Evolutionary conservation across 2,888 invertebrate genomes (phyloP).

Genomic region (Amiota minor): DNA sequence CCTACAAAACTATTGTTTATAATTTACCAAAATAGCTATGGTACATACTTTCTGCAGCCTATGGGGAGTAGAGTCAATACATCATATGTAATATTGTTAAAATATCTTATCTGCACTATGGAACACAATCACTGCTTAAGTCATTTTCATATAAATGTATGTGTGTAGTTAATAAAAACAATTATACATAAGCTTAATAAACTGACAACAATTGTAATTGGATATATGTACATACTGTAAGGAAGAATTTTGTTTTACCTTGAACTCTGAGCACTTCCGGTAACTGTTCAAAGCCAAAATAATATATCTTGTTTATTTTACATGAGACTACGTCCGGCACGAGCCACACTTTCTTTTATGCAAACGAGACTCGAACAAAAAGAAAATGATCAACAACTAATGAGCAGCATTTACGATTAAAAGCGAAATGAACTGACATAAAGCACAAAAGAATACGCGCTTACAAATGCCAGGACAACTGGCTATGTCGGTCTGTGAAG

Average conservation of each 20-base stretch:
- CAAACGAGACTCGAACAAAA: slow-evolving; percentile 48
- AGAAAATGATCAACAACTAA: slow-evolving; percentile 59
- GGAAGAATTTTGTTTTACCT: slow-evolving; percentile 20
- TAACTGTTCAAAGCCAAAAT: neutral
- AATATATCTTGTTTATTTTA: slow-evolving; percentile 35
- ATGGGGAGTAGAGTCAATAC: too few relatives aligned
- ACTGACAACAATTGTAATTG: too few relatives aligned
- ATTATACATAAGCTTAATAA: too few relatives aligned
- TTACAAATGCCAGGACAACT: slow-evolving; percentile 7
- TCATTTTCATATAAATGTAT: too few relatives aligned
- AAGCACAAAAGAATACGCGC: slow-evolving; percentile 36
- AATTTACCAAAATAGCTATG: too few relatives aligned
- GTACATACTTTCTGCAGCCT: too few relatives aligned
- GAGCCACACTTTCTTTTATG: slow-evolving; percentile 53
- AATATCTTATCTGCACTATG: too few relatives aligned
- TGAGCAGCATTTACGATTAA: slow-evolving; percentile 56
- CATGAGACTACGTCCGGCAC: slow-evolving; percentile 51
- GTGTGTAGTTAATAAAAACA: too few relatives aligned
- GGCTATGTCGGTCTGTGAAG: slow-evolving; percentile 20
- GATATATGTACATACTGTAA: too few relatives aligned
- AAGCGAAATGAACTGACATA: slow-evolving; percentile 52
- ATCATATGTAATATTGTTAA: too few relatives aligned
- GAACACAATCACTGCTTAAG: too few relatives aligned
- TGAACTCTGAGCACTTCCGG: slow-evolving; percentile 20
- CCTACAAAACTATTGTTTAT: too few relatives aligned